Evolutionary conservation across 2,888 invertebrate genomes (phyloP).

Genomic region (Argyra leucocephala): DNA sequence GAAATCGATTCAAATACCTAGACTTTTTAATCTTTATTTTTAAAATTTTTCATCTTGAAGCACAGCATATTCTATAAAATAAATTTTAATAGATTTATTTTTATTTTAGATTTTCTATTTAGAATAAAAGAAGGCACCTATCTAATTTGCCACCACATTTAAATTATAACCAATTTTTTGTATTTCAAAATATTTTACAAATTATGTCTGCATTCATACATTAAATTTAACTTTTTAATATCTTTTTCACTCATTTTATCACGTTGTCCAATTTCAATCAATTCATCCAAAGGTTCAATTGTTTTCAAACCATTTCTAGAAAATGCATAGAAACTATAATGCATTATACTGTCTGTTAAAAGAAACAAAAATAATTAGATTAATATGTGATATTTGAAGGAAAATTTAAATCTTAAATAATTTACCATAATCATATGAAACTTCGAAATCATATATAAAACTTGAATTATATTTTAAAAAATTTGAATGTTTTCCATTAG

Average conservation of each 20-base stretch:
- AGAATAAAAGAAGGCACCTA: too few relatives aligned
- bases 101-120: too few relatives aligned
- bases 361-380: background rate
- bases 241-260: conserved; percentile 22
- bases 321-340: conserved; percentile 64
- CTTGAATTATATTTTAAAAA: conserved; percentile 53
- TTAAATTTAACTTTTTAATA: conserved; percentile 24
- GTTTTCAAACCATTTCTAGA: conserved; percentile 58
- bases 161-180: too few relatives aligned
- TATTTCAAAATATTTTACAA: too few relatives aligned
- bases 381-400: background rate
- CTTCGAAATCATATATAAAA: conserved; percentile 52
- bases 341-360: conserved; percentile 55
- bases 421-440: conserved; percentile 57
- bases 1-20: too few relatives aligned
- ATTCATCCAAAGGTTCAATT: conserved; percentile 46
- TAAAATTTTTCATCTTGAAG: too few relatives aligned
- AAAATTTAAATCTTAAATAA: too few relatives aligned
- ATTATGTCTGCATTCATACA: conserved; percentile 25
- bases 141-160: too few relatives aligned
- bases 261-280: conserved; percentile 25
- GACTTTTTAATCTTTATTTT: too few relatives aligned
- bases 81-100: too few relatives aligned
- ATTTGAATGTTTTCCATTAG: conserved; percentile 53
- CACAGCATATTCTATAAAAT: too few relatives aligned